phyloP scores from a whole-genome alignment of 2,113 vertebrate species.

The Cercocebus atys region DNA sequence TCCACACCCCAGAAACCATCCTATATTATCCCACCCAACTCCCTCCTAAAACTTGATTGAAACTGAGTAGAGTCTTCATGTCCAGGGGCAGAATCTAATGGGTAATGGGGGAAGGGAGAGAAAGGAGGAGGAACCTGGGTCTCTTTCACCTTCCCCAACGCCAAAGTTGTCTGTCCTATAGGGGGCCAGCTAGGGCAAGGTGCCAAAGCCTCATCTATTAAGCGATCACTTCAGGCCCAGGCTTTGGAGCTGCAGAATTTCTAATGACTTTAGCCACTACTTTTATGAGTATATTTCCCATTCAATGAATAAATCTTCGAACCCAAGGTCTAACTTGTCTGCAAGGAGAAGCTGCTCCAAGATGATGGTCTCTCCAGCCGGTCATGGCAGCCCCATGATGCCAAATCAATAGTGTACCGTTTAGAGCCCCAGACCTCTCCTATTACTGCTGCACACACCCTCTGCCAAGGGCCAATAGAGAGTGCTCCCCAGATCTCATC shows the following conservation, averaged over 20 bases:
- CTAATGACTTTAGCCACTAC: constrained; percentile 78
- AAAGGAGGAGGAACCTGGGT: not conserved
- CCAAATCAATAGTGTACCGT: not conserved
- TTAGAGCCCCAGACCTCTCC: not conserved
- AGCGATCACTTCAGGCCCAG: constrained; percentile 76
- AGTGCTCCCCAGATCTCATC: not conserved
- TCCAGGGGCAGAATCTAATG: not conserved
- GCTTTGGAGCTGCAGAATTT: constrained; percentile 73
- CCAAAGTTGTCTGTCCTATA: not conserved
- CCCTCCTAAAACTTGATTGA: not conserved
- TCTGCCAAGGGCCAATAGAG: not conserved
- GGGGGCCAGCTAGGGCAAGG: constrained; percentile 30
- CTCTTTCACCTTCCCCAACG: not conserved
- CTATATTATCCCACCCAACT: not conserved
- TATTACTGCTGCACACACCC: not conserved
- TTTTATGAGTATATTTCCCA: constrained; percentile 79
- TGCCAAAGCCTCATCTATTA: constrained; percentile 74
- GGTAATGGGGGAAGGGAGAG: not conserved
- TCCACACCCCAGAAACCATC: not conserved
- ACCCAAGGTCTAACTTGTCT: constrained; percentile 47
- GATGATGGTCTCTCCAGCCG: not conserved
- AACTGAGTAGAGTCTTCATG: not conserved
- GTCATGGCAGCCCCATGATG: not conserved
- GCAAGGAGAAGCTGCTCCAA: not conserved
- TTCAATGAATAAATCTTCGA: constrained; percentile 80